Evolutionary conservation across 2,113 vertebrate species (phyloP), one percentile per base, ranked within the genome.

Genomic region (Scortum barcoo): DNA sequence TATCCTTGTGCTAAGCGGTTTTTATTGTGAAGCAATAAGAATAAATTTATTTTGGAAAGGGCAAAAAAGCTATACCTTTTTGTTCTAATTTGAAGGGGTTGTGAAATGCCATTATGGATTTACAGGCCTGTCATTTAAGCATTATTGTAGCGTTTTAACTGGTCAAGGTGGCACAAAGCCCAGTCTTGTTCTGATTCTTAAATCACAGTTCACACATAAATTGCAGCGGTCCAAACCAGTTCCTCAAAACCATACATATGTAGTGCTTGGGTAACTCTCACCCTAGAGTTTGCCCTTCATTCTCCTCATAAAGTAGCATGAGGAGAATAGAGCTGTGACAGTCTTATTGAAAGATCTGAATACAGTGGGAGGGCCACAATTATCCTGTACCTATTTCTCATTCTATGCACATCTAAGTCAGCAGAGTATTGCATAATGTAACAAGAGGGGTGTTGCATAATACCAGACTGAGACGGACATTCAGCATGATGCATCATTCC

Each of bases 391-490:
- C 28, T 57, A 2, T 50, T 86, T 88, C 50, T 62, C 54, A 89
- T 81, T 80, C 89, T 36, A 26, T 72, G 54, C 86, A 87, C 71
- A 68, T 80, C 36, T n/a, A 7, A 67, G 54, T 75, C 42, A 63
- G 70, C 56, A 46, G n/a, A 7, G 48, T 36, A 58, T 91, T 91
- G 85, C 87, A 81, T 92, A 91, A 93, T 87, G 83, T 70, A 92
- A 93, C 68, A 73, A 26, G 70, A 56, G 51, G 54, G 56, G 22
- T 72, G 76, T 94, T 95, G 86, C 89, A 81, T 91, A 94, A 95
- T 79, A 66, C 10, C 24, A 24, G 26, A 26, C 22, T 4, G 61
- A 36, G 1, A 36, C 24, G n/a, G 28, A 17, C 38, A 63, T 16
- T 2, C 63, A 36, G 42, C 12, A 20, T 36, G 67, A 28, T 20